Evolutionary conservation across 92 coral and sea anemone genomes (phyloP), one percentile per base, ranked within the genome.

Genomic region (Phenganax stokvisi): DNA sequence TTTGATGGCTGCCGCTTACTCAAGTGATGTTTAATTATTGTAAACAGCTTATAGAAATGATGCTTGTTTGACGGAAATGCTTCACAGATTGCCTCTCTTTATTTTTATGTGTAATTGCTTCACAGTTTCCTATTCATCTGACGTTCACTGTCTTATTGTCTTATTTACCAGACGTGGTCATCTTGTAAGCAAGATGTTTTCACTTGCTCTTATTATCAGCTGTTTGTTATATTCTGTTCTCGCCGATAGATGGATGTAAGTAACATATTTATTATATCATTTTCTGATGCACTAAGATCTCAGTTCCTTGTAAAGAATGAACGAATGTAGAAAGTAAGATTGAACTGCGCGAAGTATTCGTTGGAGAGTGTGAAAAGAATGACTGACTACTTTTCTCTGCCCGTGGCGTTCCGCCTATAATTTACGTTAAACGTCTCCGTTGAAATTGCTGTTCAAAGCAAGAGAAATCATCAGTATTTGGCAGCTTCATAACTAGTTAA

Each of bases 171-270:
- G 54, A 57, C 20, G 12, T 76, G 20, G 17, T 29, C 25, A 31
- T 3, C 20, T 64, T 9, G n/a, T 27, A 25, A 30, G 8, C 52
- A 56, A 28, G 44, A 60, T 76, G 69, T 67, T 25, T 53, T 54
- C 60, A 10, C 59, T 76, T 4, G n/a, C 16, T 28, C 47, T 57
- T 29, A 28, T 76, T 12, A 53, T 59, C 8, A 29, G 25, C 29
- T 7, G 58, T 55, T 11, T 59, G 55, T 27, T 59, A 12, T 69
- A 60, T 29, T 31, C 51, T 57, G 71, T 30, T n/a, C 56, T 29
- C 55, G 81, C 81, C 10, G 81, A 76, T 60, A 58, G 81, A 59
- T 76, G 81, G 81, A 58, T 76, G 81, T 76, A 76, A 76, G 81
- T 76, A 29, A 17, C 20, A 16, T 31, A 28, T 20, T 31, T 6